Percentiles rank a stretch among this genome's conserved stretches.
Conservation (phyloP, 2,888 invertebrate species). For the Cantharis rustica region DNA sequence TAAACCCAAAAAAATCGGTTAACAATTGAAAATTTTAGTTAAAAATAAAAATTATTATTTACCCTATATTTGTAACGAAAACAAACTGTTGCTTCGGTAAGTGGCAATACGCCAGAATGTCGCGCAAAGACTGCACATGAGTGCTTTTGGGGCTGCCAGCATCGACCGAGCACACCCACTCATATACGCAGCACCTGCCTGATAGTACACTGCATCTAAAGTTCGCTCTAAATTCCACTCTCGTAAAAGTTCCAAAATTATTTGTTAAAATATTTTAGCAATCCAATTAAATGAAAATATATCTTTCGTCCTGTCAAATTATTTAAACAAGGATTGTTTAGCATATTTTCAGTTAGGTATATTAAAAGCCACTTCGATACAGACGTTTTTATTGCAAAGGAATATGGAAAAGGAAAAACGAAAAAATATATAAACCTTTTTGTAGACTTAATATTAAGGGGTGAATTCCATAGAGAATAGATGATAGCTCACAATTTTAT, state of each 20-base stretch:
- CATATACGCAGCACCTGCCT: conserved; percentile 23
- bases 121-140: conserved; percentile 28
- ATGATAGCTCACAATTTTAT: not conserved
- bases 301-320: not conserved
- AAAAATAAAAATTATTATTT: not conserved
- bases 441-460: not conserved
- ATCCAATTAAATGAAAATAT: not conserved
- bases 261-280: not conserved
- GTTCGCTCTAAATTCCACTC: not conserved
- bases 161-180: conserved; percentile 30
- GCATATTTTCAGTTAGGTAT: too few species aligned
- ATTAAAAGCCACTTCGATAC: too few species aligned
- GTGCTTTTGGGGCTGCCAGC: conserved; percentile 19
- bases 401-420: not conserved
- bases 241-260: not conserved
- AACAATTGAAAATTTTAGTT: not conserved
- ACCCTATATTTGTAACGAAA: conserved; percentile 18
- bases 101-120: conserved; percentile 17
- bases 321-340: too few species aligned
- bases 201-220: conserved; percentile 6
- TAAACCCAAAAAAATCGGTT: not conserved
- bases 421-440: not conserved
- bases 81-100: conserved; percentile 23
- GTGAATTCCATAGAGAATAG: not conserved
- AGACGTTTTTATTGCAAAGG: not conserved